Conservation (phyloP, 2,888 invertebrate genomes). For the Eretmocerus hayati region DNA sequence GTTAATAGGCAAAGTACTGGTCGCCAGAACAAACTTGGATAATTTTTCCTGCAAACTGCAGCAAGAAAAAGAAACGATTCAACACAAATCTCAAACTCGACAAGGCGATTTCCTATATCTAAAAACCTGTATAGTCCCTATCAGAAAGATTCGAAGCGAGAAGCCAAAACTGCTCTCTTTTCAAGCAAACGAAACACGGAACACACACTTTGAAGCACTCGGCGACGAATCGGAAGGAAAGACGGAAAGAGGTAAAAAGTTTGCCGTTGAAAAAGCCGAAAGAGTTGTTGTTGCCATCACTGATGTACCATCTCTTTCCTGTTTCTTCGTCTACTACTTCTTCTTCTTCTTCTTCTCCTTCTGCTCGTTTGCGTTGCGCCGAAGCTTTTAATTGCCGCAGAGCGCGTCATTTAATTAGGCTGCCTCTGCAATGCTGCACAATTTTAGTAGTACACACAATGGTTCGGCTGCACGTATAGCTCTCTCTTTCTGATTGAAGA, state of each 20-base stretch:
- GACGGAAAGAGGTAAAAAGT: neutral
- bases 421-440: too few species aligned
- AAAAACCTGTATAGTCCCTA: too few species aligned
- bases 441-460: too few species aligned
- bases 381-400: slow-evolving; percentile 14
- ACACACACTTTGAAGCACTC: neutral
- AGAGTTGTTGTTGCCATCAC: neutral
- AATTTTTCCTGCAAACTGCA: neutral
- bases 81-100: slow-evolving; percentile 6
- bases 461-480: too few species aligned
- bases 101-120: too few species aligned
- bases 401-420: too few species aligned
- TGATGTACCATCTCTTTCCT: too few species aligned
- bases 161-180: neutral
- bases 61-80: neutral
- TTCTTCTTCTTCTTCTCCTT: neutral
- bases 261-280: neutral
- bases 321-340: neutral
- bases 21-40: neutral
- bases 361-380: slow-evolving; percentile 6
- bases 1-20: neutral
- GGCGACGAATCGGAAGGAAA: neutral
- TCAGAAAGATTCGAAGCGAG: neutral
- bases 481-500: slow-evolving; percentile 19
- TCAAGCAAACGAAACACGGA: neutral